phyloP scores from a whole-genome alignment of 2,113 vertebrate genomes.

The Lampris megalopsis region DNA sequence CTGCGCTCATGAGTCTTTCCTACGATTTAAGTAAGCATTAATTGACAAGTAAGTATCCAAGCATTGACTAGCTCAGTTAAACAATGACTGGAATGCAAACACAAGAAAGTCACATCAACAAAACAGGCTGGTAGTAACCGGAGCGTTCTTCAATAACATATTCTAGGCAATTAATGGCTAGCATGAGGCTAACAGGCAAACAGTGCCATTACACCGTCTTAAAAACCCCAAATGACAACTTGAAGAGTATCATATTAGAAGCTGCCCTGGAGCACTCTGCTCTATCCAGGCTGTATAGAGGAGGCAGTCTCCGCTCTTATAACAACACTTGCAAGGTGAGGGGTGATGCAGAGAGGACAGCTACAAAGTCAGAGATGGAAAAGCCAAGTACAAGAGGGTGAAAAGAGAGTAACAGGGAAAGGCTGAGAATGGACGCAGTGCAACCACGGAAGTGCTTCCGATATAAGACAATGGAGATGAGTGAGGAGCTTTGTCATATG shows the following conservation, averaged over 20 bases:
- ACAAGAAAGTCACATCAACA: background rate
- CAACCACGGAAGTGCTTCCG: background rate
- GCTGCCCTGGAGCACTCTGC: background rate
- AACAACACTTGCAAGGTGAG: background rate
- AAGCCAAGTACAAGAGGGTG: background rate
- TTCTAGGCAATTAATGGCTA: background rate
- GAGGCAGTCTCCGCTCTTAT: background rate
- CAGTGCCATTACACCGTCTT: background rate
- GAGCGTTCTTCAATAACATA: too few relatives aligned
- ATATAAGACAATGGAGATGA: background rate
- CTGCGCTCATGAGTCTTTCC: background rate
- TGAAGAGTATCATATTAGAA: background rate
- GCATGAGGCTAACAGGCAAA: background rate
- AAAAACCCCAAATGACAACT: background rate
- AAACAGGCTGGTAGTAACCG: too few relatives aligned
- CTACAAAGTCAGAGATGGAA: background rate
- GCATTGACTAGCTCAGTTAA: background rate
- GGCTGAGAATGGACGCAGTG: background rate
- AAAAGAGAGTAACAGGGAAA: background rate
- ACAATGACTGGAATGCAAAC: too few relatives aligned
- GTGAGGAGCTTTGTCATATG: background rate
- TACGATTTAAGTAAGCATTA: slow-evolving; percentile 10
- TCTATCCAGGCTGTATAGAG: background rate
- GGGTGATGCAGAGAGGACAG: background rate
- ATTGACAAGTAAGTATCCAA: slow-evolving; percentile 5